phyloP scores from a whole-genome alignment of 2,797 vertebrate genomes.

The Corythornis leucogaster region DNA sequence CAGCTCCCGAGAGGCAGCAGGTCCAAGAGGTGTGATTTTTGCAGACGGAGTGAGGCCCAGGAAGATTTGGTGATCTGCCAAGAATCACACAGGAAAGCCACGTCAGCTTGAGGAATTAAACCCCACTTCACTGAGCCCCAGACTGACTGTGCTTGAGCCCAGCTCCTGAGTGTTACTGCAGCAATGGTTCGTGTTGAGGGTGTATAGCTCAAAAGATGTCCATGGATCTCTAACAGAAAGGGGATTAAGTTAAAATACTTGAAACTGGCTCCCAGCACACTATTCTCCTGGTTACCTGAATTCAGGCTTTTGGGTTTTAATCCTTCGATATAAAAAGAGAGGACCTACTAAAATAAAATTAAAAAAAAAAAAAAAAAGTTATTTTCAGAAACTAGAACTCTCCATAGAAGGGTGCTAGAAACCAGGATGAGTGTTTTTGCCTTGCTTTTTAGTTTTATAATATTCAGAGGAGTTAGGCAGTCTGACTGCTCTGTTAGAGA shows the following conservation, averaged over 20 bases:
- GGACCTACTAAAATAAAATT: background rate
- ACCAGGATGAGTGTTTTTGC: background rate
- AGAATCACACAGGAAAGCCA: conserved; percentile 68
- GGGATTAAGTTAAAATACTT: background rate
- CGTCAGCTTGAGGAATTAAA: conserved; percentile 60
- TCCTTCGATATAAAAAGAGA: background rate
- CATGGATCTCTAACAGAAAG: conserved; percentile 19
- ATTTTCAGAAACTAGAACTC: background rate
- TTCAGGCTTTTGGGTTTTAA: background rate
- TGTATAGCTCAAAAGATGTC: background rate
- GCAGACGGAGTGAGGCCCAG: conserved; percentile 43
- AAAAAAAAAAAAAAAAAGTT: background rate
- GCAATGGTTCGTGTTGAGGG: background rate
- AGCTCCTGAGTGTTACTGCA: conserved; percentile 1
- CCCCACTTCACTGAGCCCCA: conserved; percentile 11
- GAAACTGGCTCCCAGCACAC: background rate
- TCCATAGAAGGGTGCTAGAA: background rate
- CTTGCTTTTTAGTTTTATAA: background rate
- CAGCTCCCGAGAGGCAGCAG: background rate
- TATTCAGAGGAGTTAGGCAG: background rate
- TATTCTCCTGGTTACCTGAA: background rate
- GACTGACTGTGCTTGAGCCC: background rate
- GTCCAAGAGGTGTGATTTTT: conserved; percentile 53
- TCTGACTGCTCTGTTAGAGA: background rate
- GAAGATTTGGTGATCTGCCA: conserved; percentile 58